Percentiles rank a stretch among this genome's conserved stretches.
These are phyloP conservation scores for Potamarius usumacintae DNA, from an alignment of 2,113 vertebrate genomes.

Conservation along the genomic window DNA sequence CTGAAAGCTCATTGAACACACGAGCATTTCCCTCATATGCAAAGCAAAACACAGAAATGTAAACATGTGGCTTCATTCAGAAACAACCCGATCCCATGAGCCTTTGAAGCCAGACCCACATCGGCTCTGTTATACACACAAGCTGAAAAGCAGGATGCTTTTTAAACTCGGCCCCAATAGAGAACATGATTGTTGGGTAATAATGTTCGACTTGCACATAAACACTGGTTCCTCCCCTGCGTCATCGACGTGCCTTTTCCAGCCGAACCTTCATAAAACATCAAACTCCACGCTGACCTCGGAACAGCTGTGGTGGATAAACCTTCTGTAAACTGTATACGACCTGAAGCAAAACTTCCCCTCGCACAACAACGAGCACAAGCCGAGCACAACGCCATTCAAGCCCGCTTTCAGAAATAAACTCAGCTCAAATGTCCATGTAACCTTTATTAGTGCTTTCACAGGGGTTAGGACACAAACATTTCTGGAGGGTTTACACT, in stretches of 20 bases:
- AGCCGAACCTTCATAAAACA: conserved; percentile 25
- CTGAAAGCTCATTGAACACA: background rate
- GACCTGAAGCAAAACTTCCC: conserved; percentile 20
- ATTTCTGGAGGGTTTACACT: background rate
- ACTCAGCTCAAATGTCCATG: conserved; percentile 11
- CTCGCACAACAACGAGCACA: background rate
- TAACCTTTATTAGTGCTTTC: background rate
- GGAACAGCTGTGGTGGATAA: conserved; percentile 28
- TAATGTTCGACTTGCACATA: conserved; percentile 38
- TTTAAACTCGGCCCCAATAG: conserved; percentile 21
- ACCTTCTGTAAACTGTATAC: conserved; percentile 30
- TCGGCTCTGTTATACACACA: background rate
- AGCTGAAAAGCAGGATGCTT: conserved; percentile 10
- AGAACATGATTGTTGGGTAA: conserved; percentile 34
- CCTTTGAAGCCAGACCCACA: conserved; percentile 9
- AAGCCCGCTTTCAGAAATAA: conserved; percentile 10
- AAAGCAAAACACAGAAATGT: conserved; percentile 28
- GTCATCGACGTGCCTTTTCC: conserved; percentile 19
- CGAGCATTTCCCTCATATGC: conserved; percentile 9
- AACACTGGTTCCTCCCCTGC: conserved; percentile 28
- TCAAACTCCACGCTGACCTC: conserved; percentile 32
- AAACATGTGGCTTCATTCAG: conserved; percentile 13
- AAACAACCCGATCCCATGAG: conserved; percentile 11
- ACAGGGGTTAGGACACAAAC: conserved; percentile 4
- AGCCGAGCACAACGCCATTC: background rate